Base-by-base conservation (phyloP, 2,888 invertebrate species). In the Eupeodes latifasciatus region DNA sequence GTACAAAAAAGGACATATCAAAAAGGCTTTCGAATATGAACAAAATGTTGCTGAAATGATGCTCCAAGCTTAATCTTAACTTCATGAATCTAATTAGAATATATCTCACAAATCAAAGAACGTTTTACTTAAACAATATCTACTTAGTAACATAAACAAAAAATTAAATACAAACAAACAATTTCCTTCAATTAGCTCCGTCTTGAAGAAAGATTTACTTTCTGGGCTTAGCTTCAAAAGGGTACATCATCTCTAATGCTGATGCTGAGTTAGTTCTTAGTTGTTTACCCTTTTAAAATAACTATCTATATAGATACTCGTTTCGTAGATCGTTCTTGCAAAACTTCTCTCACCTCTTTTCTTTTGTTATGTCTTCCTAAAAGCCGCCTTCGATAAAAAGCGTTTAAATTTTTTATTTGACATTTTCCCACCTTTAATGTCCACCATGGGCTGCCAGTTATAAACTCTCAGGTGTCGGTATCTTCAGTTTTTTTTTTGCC, bases 361-460 rank as follows among this genome's bases (percentile, higher is more conserved):
- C n/a, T 75, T 19, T 61, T 51, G 19, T 36, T 69, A 16, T 49
- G 40, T 62, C 51, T 55, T 62, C 57, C 62, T 84, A 44, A 40
- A 83, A 86, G 81, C 83, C 83, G 80, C 81, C 64, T 77, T 81
- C 86, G 77, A 89, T 86, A 89, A 86, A 86, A 86, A 86, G 89
- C 81, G 81, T 87, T 88, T 88, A 88, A 88, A 88, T 69, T 88
- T 88, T 90, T 90, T 91, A 91, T 91, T 91, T 92, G 92, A 92
- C 91, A 93, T 91, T 93, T 93, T 93, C 93, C 92, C 93, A 93
- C 92, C 93, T 93, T 93, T 93, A 92, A 91, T 91, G 93, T 93
- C 93, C 92, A 90, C 91, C 53, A 5, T 72, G 76, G 76, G 69
- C 84, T 89, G 89, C 89, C 86, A 89, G 85, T 87, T 87, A 49